phyloP scores from a whole-genome alignment of 2,113 vertebrate species.

The Saccopteryx bilineata region DNA sequence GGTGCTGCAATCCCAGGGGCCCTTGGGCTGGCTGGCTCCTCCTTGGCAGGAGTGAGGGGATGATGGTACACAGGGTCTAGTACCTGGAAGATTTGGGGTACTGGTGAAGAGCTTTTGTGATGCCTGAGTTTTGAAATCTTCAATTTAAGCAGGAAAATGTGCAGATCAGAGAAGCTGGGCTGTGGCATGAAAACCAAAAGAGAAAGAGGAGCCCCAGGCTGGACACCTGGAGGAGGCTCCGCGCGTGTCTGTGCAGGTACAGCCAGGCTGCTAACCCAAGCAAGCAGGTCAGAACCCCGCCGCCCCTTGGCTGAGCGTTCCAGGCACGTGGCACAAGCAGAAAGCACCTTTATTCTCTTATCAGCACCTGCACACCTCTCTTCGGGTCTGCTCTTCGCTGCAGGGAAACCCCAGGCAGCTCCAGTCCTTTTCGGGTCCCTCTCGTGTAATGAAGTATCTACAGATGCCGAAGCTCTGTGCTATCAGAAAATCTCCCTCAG shows the following conservation, averaged over 20 bases:
- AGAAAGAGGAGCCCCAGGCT: background rate
- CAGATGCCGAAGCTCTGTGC: rapidly evolving
- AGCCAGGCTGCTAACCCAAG: background rate
- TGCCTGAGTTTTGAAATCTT: background rate
- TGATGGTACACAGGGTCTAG: rapidly evolving
- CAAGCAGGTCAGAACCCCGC: background rate
- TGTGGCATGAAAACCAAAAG: background rate
- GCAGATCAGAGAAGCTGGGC: background rate
- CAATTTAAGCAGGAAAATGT: background rate
- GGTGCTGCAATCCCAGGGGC: background rate
- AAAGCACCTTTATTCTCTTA: background rate
- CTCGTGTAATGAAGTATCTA: background rate
- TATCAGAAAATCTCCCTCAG: background rate
- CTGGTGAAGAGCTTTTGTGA: background rate
- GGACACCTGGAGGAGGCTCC: background rate
- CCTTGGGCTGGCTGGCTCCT: background rate
- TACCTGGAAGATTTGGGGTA: background rate
- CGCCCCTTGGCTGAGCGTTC: rapidly evolving
- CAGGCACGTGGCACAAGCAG: rapidly evolving
- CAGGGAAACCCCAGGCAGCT: background rate
- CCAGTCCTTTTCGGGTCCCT: background rate
- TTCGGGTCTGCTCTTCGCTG: background rate
- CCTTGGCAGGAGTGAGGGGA: background rate
- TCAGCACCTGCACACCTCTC: background rate
- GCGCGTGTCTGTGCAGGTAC: rapidly evolving